phyloP scores from a whole-genome alignment of 2,113 vertebrate species.

The Mesitornis unicolor region DNA sequence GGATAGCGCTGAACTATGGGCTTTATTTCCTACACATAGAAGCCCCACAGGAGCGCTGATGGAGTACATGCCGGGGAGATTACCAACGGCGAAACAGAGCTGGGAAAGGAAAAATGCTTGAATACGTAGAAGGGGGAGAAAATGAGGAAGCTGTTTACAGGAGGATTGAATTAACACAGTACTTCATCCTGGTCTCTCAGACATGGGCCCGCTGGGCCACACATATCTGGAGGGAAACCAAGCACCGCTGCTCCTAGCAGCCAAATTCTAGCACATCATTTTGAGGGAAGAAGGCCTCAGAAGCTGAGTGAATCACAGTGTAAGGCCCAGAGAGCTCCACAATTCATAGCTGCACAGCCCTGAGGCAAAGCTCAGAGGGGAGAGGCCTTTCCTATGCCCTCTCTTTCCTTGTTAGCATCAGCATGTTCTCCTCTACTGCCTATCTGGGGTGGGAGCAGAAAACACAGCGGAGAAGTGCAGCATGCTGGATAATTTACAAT shows the following conservation, averaged over 20 bases:
- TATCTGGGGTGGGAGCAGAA: background rate
- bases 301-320: background rate
- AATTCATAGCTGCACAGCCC: background rate
- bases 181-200: background rate
- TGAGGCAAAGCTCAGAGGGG: background rate
- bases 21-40: conserved; percentile 25
- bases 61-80: conserved; percentile 11
- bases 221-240: background rate
- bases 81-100: background rate
- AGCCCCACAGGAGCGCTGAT: conserved; percentile 51
- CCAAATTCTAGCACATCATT: background rate
- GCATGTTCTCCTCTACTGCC: background rate
- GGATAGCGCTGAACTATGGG: conserved; percentile 47
- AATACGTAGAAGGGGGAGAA: background rate
- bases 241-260: background rate
- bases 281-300: background rate
- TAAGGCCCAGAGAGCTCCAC: background rate
- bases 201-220: background rate
- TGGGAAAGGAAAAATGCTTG: background rate
- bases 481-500: background rate
- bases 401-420: background rate
- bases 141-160: background rate
- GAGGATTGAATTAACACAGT: background rate
- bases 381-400: background rate
- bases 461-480: background rate